Base-by-base conservation (phyloP, 2,797 vertebrate genomes). In the Cottoperca gobio region DNA sequence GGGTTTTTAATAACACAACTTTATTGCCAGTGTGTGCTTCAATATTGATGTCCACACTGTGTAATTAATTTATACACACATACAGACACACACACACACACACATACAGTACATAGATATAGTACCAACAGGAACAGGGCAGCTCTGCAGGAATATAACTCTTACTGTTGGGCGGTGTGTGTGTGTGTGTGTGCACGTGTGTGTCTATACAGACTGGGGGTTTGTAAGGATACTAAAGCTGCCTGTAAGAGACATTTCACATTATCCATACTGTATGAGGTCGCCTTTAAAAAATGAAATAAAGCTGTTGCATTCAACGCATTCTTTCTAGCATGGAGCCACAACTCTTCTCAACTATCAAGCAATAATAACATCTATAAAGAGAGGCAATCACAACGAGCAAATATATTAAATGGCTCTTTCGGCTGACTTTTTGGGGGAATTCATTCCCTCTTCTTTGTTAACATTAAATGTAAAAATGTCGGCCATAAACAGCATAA, bases 1-100 rank as follows among this genome's bases (percentile, higher is more conserved):
- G 46, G 58, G 28, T 81, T 88, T 91, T 91, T 91, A 91, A 92
- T 91, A 88, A 88, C 76, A 70, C 63, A 55, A 75, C 83, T 85
- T 78, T 91, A 89, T 87, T 88, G 88, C 83, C 17, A 35, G 70
- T 53, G 57, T 52, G n/a, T 53, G 62, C 63, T 54, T 73, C 37
- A 55, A 53, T 79, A 78, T 81, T 78, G 42, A 58, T 81, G 81
- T 60, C 54, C 55, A 65, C 54, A 57, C 40, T 61, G 23, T 35
- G 48, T 67, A 35, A n/a, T 64, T 53, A 60, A 71, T 9, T 39
- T 16, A 59, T 74, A 83, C 66, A 42, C 28, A 71, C 43, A 63
- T 70, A 75, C 53, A 65, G 50, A 73, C n/a, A n/a, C n/a, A n/a
- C n/a, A n/a, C n/a, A n/a, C n/a, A n/a, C 58, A 39, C 14, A 33